Conservation (phyloP, 2,888 invertebrate genomes). For the Cotesia congregata region DNA sequence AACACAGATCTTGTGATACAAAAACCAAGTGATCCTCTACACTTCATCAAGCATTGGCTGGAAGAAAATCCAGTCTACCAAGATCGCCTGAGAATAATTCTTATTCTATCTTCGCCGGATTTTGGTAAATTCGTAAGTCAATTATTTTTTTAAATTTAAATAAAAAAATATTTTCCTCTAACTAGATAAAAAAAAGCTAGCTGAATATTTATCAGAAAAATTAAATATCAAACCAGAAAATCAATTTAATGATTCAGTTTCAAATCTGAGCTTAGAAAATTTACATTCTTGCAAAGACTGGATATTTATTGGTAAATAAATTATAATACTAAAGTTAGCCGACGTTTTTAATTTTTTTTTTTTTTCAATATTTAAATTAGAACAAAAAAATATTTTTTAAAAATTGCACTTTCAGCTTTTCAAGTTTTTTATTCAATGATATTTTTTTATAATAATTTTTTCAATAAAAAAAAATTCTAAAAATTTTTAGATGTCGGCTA, state of each 20-base stretch:
- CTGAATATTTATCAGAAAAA: conserved; percentile 50
- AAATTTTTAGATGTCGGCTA: too few species aligned
- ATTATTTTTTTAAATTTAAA: background rate
- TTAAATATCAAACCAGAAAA: conserved; percentile 38
- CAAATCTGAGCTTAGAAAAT: conserved; percentile 45
- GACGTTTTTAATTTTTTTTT: too few species aligned
- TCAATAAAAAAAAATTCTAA: too few species aligned
- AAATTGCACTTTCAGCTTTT: too few species aligned
- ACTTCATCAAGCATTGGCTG: conserved; percentile 76
- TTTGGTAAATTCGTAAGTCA: conserved; percentile 55
- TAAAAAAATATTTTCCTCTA: background rate
- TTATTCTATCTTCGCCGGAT: conserved; percentile 73
- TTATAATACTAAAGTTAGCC: too few species aligned
- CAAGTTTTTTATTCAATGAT: too few species aligned
- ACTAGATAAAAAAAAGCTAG: conserved; percentile 53
- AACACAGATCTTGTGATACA: conserved; percentile 74
- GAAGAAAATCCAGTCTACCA: conserved; percentile 71
- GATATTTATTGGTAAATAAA: conserved; percentile 65
- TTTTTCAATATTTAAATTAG: too few species aligned
- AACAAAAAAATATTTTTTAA: too few species aligned
- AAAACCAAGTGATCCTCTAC: conserved; percentile 76
- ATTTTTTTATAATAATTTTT: too few species aligned
- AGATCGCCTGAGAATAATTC: conserved; percentile 73
- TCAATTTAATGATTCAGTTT: background rate
- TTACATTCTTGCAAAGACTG: conserved; percentile 61